Conservation (phyloP, 2,797 vertebrate genomes). For the Coranthus polyacanthus region DNA sequence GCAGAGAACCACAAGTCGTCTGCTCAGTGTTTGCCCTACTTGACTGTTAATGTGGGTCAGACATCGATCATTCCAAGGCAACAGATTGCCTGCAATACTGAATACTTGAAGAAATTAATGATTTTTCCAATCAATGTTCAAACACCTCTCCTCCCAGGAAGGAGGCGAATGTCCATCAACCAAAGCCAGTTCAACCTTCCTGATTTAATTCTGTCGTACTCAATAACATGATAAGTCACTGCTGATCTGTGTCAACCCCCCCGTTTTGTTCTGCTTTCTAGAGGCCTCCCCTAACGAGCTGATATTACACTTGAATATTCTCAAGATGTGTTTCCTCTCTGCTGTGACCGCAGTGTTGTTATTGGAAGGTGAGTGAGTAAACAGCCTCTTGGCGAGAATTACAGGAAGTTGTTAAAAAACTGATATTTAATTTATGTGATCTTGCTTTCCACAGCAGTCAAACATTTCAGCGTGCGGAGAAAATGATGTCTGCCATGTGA, state of each 20-base stretch:
- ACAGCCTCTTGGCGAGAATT: constrained; percentile 20
- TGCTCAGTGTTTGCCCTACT: constrained; percentile 40
- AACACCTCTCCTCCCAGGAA: constrained; percentile 65
- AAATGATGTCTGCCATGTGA: constrained; percentile 49
- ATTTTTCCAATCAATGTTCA: constrained; percentile 69
- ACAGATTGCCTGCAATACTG: constrained; percentile 58
- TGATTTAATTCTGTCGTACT: constrained; percentile 54
- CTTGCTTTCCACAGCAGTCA: constrained; percentile 47
- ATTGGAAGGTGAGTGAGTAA: constrained; percentile 57
- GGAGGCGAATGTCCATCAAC: constrained; percentile 63
- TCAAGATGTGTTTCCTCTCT: constrained; percentile 66
- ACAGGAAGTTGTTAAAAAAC: constrained; percentile 25
- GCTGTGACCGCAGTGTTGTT: constrained; percentile 36
- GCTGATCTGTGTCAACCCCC: constrained; percentile 55
- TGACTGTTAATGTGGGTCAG: constrained; percentile 65
- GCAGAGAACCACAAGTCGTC: constrained; percentile 5
- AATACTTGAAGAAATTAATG: constrained; percentile 73
- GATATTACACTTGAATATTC: constrained; percentile 57
- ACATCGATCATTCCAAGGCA: constrained; percentile 68
- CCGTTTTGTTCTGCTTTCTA: constrained; percentile 27
- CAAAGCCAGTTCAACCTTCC: constrained; percentile 54
- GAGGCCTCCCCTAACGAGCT: constrained; percentile 58
- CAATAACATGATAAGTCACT: constrained; percentile 56
- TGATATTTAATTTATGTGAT: constrained; percentile 33
- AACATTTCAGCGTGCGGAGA: constrained; percentile 33